Conservation (phyloP, 2,888 invertebrate genomes). For the Aradus depressus region DNA sequence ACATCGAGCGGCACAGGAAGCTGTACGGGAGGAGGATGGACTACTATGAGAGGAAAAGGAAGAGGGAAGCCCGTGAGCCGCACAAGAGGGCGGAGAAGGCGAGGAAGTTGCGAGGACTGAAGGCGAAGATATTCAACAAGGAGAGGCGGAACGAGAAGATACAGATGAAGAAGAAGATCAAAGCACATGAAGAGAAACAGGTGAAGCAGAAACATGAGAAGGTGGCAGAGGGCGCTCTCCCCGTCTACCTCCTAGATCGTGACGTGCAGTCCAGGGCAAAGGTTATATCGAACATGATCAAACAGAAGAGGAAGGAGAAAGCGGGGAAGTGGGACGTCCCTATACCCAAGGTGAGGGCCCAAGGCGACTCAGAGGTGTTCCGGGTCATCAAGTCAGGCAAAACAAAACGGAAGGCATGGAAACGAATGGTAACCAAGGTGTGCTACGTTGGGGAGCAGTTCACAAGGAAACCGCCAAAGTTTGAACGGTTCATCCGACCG, state of each 20-base stretch:
- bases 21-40: constrained; percentile 91
- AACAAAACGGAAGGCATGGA: constrained; percentile 92
- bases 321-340: constrained; percentile 99
- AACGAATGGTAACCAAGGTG: constrained; percentile 98
- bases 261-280: constrained; percentile 90
- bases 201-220: constrained; percentile 70
- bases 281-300: constrained; percentile 96
- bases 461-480: constrained; percentile 97
- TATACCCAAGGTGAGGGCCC: constrained; percentile 93
- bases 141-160: constrained; percentile 95
- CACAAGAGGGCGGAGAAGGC: constrained; percentile 87
- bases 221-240: constrained; percentile 82
- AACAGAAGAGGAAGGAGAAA: constrained; percentile 98
- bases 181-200: constrained; percentile 89
- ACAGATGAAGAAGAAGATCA: constrained; percentile 97
- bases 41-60: constrained; percentile 93
- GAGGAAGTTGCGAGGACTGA: constrained; percentile 82
- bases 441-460: constrained; percentile 97
- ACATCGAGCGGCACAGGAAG: constrained; percentile 95
- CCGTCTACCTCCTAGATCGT: constrained; percentile 93
- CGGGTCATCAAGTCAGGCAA: constrained; percentile 86
- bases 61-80: constrained; percentile 87
- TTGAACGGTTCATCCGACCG: constrained; percentile 94
- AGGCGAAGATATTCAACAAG: constrained; percentile 95
- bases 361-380: constrained; percentile 94